Evolutionary conservation across 2,888 invertebrate genomes (phyloP), one percentile per base, ranked within the genome.

Genomic region (Athripsodes cinereus): DNA sequence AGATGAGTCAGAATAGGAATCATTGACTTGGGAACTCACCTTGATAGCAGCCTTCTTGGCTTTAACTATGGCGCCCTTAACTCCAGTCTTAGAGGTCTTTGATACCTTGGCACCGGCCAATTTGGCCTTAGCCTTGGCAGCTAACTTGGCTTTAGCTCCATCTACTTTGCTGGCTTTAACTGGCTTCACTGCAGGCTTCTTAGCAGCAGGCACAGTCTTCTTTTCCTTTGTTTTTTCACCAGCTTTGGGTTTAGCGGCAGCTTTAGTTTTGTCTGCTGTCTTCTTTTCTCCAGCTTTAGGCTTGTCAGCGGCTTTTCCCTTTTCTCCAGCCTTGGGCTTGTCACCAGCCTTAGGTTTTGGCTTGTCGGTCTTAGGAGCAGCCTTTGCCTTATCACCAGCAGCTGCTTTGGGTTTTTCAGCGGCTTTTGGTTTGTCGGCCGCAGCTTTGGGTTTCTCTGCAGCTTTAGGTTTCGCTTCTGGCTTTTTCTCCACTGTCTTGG

Each of bases 31-130:
- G 8, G 19, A 11, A 63, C 69, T 72, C 70, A 91, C 92, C 86
- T 92, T 93, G 67, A 86, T 88, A 73, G 91, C 92, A 18, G 88
- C 85, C 72, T 89, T 91, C 65, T 90, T 83, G 58, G 95, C 95
- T 70, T 90, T 92, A 53, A 84, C 80, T 62, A 90, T 81, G 26
- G 81, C 74, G 53, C 81, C 74, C 64, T 80, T 75, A 52, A 81
- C 74, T 64, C 79, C 81, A 54, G 81, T 69, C 81, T 83, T 65
- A 49, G 57, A 21, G 26, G 55, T 47, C 46, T 56, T 59, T n/a
- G 80, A 77, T 53, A 71, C 71, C 66, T 80, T 81, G 26, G 77
- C 74, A 1, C 78, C 74, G 13, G 78, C 80, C 61, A 76, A 76
- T 67, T 83, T 82, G 1, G 79, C 75, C 64, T 79, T 78, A 57